Percentiles rank a stretch among this genome's conserved stretches.
Conservation (phyloP, 2,797 vertebrate genomes). For the Spizella passerina region DNA sequence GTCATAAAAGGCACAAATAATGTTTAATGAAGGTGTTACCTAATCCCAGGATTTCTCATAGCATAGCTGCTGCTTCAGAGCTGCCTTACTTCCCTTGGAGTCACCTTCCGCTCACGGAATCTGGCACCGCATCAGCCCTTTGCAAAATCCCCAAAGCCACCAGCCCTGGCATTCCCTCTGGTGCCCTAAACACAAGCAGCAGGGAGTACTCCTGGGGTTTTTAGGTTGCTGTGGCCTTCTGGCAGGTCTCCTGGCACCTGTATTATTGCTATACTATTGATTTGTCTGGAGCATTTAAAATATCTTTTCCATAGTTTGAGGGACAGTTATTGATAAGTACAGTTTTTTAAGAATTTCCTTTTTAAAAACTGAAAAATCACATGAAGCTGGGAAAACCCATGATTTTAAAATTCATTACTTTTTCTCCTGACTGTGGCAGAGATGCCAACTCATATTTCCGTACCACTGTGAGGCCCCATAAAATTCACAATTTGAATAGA, state of each 20-base stretch:
- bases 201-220: neutral
- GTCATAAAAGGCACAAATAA: neutral
- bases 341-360: neutral
- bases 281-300: neutral
- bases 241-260: neutral
- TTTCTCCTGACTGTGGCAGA: neutral
- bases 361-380: neutral
- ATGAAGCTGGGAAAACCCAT: neutral
- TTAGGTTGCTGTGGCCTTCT: neutral
- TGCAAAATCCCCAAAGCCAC: neutral
- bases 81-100: neutral
- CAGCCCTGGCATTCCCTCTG: neutral
- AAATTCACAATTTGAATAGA: neutral
- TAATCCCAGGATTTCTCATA: neutral
- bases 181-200: neutral
- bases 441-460: accelerated
- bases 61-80: neutral
- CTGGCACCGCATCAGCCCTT: neutral
- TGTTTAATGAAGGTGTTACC: neutral
- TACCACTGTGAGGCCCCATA: neutral
- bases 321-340: neutral
- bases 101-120: neutral
- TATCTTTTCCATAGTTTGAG: neutral
- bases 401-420: neutral
- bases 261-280: neutral